A percentile compares a stretch with the other conserved stretches of the same genome.
Conservation (phyloP, 2,797 vertebrate genomes). For the Gallinago stenura region DNA sequence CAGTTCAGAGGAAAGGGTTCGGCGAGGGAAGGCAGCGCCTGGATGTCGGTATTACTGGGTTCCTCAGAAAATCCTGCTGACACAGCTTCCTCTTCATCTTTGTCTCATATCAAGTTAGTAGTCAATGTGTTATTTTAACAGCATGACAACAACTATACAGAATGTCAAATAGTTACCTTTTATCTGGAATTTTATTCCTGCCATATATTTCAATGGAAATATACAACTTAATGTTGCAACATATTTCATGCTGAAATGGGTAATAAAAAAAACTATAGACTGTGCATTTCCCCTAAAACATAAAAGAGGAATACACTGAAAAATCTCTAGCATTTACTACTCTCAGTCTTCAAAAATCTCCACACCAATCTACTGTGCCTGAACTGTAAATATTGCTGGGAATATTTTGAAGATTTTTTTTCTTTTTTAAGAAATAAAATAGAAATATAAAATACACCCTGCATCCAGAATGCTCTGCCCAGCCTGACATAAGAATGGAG, state of each 20-base stretch:
- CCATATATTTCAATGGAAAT: constrained; percentile 61
- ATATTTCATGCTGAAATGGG: constrained; percentile 55
- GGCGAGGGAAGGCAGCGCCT: neutral
- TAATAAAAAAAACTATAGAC: constrained; percentile 46
- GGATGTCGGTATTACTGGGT: neutral
- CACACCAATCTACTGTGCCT: neutral
- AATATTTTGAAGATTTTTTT: neutral
- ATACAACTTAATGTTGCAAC: constrained; percentile 45
- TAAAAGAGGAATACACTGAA: neutral
- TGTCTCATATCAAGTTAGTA: constrained; percentile 17
- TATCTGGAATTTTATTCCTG: constrained; percentile 61
- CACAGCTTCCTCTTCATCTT: constrained; percentile 51
- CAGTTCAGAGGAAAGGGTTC: neutral
- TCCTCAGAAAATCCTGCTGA: constrained; percentile 44
- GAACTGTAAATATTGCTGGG: neutral
- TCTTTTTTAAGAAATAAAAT: neutral
- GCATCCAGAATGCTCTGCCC: neutral
- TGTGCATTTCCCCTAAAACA: constrained; percentile 11
- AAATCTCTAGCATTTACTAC: neutral
- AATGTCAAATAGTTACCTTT: constrained; percentile 66
- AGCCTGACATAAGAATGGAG: neutral
- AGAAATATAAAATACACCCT: neutral
- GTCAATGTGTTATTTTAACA: constrained; percentile 66
- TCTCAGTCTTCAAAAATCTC: neutral
- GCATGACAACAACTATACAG: constrained; percentile 50